Percentiles rank a stretch among this genome's conserved stretches.
These are phyloP conservation scores for Rissa tridactyla DNA, from an alignment of 2,113 vertebrate genomes.

Conservation along the genomic window DNA sequence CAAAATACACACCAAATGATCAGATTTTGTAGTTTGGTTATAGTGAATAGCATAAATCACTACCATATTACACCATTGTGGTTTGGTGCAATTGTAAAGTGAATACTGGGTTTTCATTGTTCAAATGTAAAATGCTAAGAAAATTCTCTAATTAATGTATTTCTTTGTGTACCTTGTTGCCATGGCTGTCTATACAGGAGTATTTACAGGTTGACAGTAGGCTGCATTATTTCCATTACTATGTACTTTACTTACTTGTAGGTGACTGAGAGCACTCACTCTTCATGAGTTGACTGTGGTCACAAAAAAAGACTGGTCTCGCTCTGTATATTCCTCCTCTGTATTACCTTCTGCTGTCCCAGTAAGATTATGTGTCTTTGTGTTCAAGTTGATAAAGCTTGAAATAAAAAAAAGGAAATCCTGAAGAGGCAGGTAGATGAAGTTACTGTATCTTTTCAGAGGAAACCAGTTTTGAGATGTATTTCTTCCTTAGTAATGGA, in stretches of 20 bases:
- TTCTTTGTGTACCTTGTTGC: not conserved
- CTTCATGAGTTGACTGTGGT: slow-evolving; percentile 17
- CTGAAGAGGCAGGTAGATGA: not conserved
- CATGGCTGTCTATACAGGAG: not conserved
- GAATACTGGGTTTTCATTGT: not conserved
- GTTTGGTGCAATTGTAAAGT: not conserved
- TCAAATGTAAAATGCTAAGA: not conserved
- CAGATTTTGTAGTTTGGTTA: not conserved
- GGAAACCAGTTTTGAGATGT: not conserved
- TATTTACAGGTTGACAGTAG: not conserved
- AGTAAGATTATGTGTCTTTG: not conserved
- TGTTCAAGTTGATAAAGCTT: not conserved
- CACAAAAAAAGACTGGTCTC: not conserved
- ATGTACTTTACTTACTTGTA: not conserved
- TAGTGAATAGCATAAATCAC: not conserved
- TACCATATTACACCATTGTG: not conserved
- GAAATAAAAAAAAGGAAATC: not conserved
- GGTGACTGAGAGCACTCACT: not conserved
- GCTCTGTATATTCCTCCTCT: not conserved
- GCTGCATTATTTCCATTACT: not conserved
- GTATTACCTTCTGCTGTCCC: not conserved
- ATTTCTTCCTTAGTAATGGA: not conserved
- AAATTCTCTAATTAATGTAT: not conserved
- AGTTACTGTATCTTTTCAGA: not conserved
- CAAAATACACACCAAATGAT: not conserved